Conservation (phyloP, 2,888 invertebrate species). For the Keiferia lycopersicella region DNA sequence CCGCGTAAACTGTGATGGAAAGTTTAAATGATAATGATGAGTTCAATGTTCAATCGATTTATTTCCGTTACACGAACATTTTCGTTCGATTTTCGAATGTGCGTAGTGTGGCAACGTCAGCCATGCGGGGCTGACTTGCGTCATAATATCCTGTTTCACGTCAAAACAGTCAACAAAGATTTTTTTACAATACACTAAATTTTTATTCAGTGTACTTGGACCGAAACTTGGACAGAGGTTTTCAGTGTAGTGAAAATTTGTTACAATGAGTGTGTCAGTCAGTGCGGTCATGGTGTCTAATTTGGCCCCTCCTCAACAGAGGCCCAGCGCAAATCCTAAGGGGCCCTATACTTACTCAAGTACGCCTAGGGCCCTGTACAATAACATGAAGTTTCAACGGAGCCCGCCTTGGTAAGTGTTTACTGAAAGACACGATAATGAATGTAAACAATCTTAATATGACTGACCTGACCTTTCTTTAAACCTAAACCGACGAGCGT, state of each 20-base stretch:
- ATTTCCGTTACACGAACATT: not conserved
- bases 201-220: no score
- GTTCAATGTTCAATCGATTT: not conserved
- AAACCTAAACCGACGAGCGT: no score
- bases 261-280: conserved; percentile 68
- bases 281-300: conserved; percentile 60
- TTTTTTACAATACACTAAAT: not conserved
- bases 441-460: no score
- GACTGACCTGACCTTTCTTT: no score
- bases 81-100: conserved; percentile 23
- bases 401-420: conserved; percentile 64
- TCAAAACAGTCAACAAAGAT: conserved; percentile 3
- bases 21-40: not conserved
- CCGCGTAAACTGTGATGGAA: not conserved
- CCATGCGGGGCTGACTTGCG: not conserved
- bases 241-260: not conserved
- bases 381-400: conserved; percentile 77
- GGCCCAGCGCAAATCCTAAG: conserved; percentile 37
- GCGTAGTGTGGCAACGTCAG: conserved; percentile 6
- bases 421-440: no score
- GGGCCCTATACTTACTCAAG: conserved; percentile 82
- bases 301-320: conserved; percentile 45
- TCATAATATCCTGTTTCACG: not conserved
- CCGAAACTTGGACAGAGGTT: no score
- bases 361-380: conserved; percentile 82